phyloP scores from a whole-genome alignment of 2,888 invertebrate species.

The Agonopterix heracliana region DNA sequence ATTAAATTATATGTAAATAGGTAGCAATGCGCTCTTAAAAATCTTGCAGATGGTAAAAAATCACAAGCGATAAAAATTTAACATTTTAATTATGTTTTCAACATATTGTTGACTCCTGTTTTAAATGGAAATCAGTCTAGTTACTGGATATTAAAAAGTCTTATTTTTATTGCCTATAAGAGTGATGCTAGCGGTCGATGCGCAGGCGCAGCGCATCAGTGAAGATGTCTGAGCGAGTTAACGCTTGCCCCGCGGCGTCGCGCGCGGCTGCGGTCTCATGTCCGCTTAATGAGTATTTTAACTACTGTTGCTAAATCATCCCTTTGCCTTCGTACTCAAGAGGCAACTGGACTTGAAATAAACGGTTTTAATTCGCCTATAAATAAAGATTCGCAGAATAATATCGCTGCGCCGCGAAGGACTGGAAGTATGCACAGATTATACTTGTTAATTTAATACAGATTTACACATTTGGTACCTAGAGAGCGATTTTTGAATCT shows the following conservation, averaged over 20 bases:
- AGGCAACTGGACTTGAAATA: background rate
- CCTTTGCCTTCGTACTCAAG: slow-evolving; percentile 31
- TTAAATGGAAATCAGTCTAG: background rate
- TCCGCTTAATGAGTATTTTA: slow-evolving; percentile 62
- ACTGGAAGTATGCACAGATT: too few species aligned
- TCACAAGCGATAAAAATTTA: too few species aligned
- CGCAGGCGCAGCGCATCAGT: slow-evolving; percentile 23
- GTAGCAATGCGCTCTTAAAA: too few species aligned
- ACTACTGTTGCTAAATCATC: slow-evolving; percentile 65
- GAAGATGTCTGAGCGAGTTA: slow-evolving; percentile 50
- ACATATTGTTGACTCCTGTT: background rate
- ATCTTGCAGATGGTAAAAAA: too few species aligned
- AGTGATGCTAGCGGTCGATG: background rate
- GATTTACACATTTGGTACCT: too few species aligned
- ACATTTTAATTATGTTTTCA: too few species aligned
- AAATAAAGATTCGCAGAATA: background rate
- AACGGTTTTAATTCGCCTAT: background rate
- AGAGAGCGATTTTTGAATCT: too few species aligned
- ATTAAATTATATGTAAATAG: too few species aligned
- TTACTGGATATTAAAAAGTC: slow-evolving; percentile 10
- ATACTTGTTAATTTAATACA: too few species aligned
- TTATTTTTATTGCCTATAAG: slow-evolving; percentile 3
- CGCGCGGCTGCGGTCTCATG: slow-evolving; percentile 44
- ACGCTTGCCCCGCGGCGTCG: slow-evolving; percentile 46
- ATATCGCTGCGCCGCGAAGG: too few species aligned